Evolutionary conservation across 53 echinoderm and acorn worm species (phyloP).

Genomic region (Stichopus horrens): DNA sequence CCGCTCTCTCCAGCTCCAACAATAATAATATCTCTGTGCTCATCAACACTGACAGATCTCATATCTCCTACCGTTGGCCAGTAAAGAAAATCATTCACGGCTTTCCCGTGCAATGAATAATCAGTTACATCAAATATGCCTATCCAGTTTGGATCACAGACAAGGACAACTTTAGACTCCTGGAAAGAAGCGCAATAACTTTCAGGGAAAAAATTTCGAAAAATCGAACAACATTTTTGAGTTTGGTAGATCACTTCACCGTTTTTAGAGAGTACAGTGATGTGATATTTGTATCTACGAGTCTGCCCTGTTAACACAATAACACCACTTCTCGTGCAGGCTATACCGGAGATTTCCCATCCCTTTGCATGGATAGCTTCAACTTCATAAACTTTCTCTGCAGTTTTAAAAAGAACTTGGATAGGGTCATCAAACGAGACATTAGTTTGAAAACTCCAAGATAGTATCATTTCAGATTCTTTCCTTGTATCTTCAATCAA

Average conservation of each 20-base stretch:
- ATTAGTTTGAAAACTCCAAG: not conserved
- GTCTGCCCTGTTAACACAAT: no score
- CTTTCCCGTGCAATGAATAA: not conserved
- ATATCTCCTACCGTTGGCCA: not conserved
- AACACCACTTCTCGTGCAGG: no score
- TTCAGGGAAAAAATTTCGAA: not conserved
- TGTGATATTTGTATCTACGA: no score
- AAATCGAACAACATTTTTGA: not conserved
- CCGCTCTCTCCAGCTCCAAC: not conserved
- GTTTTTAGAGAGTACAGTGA: not conserved
- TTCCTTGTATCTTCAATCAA: not conserved
- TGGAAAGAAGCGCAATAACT: not conserved
- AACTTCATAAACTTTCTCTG: not conserved
- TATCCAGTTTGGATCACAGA: not conserved
- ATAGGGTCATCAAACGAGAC: not conserved
- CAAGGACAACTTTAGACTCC: not conserved
- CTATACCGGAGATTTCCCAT: not conserved
- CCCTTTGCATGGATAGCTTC: not conserved
- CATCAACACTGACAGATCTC: not conserved
- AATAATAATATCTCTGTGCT: not conserved
- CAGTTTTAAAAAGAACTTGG: not conserved
- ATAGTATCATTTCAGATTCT: not conserved
- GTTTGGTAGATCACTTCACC: not conserved
- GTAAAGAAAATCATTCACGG: not conserved
- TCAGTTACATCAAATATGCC: conserved; percentile 3